Evolutionary conservation across 2,888 invertebrate genomes (phyloP), one percentile per base, ranked within the genome.

Genomic region (Mythimna lalbum): DNA sequence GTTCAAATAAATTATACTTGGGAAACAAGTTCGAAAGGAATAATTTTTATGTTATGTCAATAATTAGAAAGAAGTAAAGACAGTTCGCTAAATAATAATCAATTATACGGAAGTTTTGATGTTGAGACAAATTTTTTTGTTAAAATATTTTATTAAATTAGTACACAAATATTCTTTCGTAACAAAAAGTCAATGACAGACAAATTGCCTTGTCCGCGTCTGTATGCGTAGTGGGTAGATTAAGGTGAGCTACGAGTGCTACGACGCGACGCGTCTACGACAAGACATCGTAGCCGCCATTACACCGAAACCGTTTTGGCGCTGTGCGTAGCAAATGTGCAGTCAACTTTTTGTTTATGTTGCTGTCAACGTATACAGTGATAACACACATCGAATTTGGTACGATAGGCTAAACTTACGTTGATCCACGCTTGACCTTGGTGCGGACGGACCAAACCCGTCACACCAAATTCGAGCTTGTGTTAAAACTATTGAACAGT

Each of bases 1-100:
- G 59, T 69, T 66, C 59, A 59, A 57, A 64, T 56, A 76, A 56
- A 69, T 76, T 49, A 62, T 53, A 61, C 43, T 50, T 62, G 36
- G 27, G 62, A 39, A 71, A 76, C 50, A 53, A 56, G 31, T 57
- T 43, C 50, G 36, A 31, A 50, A 62, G 17, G 2, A 43, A 59
- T 53, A 12, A 14, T 50, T 68, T 53, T 50, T 27, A 33, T 60
- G 14, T 56, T 57, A 43, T 43, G 50, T 73, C 27, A 64, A 57
- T 63, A 72, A 43, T 27, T 33, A 47, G 27, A 56, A 49, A 36
- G 14, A 61, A 36, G 23, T 47, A 71, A 33, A 14, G 23, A 43
- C 12, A 4, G 43, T 43, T 12, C 7, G 2, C 17, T 33, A 31
- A 59, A 33, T 53, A 59, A 33, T 53, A 70, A 43, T 33, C 21